Evolutionary conservation across 2,113 vertebrate species (phyloP).

Genomic region (Microtus ochrogaster): DNA sequence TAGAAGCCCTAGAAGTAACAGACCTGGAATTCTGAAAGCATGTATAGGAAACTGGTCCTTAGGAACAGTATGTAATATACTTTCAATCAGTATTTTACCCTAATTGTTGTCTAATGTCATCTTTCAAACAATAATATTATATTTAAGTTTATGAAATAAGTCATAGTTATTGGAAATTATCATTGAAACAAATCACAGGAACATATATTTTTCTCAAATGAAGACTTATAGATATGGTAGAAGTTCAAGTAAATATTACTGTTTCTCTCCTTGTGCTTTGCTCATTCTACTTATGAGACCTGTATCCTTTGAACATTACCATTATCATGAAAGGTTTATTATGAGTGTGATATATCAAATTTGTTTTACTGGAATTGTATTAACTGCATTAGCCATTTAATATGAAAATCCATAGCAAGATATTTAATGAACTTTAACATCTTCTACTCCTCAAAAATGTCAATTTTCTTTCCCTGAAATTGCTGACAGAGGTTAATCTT

Average conservation of each 20-base stretch:
- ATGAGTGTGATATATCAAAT: conserved; percentile 15
- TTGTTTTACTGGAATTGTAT: conserved; percentile 63
- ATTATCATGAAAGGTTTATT: conserved; percentile 38
- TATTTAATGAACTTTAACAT: conserved; percentile 46
- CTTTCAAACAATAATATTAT: conserved; percentile 25
- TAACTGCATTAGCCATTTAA: conserved; percentile 57
- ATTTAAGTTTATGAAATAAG: conserved; percentile 27
- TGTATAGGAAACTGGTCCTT: neutral
- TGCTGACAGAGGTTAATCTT: conserved; percentile 15
- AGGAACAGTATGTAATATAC: neutral
- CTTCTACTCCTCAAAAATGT: neutral
- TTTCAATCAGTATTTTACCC: neutral
- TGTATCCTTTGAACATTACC: neutral
- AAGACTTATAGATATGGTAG: neutral
- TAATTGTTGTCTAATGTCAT: neutral
- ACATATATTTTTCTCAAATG: neutral
- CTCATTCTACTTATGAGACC: neutral
- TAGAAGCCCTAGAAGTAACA: neutral
- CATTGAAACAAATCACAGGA: neutral
- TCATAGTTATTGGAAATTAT: conserved; percentile 6
- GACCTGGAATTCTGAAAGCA: neutral
- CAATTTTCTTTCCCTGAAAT: neutral
- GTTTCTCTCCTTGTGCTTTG: neutral
- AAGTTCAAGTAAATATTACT: neutral
- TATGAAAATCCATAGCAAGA: conserved; percentile 63